Evolutionary conservation across 1,140 invertebrate genomes (phyloP).

Genomic region (Carposina sasakii): DNA sequence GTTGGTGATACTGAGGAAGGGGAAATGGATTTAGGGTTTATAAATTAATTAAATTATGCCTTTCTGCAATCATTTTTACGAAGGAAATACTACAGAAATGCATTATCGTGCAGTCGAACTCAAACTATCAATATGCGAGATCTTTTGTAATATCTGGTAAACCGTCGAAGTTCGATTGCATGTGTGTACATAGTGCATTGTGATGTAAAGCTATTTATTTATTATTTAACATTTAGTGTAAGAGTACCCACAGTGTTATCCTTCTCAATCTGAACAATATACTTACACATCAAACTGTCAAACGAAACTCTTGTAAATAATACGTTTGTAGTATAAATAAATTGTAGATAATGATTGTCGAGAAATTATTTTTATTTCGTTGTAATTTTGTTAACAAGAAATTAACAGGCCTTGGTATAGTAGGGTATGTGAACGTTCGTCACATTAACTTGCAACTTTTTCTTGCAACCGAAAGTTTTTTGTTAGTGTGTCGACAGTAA

Average conservation of each 20-base stretch:
- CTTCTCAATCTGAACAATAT: constrained; percentile 4
- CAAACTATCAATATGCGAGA: constrained; percentile 21
- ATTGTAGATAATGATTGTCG: constrained; percentile 63
- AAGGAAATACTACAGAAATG: constrained; percentile 54
- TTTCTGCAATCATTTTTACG: constrained; percentile 64
- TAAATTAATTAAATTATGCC: constrained; percentile 40
- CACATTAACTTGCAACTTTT: no score
- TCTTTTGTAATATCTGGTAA: no score
- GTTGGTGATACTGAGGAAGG: no score
- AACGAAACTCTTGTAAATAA: constrained; percentile 53
- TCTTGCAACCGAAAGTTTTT: no score
- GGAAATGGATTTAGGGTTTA: constrained; percentile 41
- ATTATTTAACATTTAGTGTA: constrained; percentile 45
- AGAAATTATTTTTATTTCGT: constrained; percentile 42
- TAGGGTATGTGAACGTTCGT: no score
- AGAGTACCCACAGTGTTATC: constrained; percentile 31
- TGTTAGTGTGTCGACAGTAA: no score
- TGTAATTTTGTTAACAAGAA: no score
- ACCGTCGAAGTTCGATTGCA: constrained; percentile 31
- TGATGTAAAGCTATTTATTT: constrained; percentile 54
- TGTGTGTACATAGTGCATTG: constrained; percentile 27
- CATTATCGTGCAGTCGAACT: constrained; percentile 37
- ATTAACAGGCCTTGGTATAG: no score
- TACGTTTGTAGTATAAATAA: constrained; percentile 56
- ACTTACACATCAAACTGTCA: neutral